Evolutionary conservation across 2,888 invertebrate genomes (phyloP), one percentile per base, ranked within the genome.

Genomic region (Orthosia gothica): DNA sequence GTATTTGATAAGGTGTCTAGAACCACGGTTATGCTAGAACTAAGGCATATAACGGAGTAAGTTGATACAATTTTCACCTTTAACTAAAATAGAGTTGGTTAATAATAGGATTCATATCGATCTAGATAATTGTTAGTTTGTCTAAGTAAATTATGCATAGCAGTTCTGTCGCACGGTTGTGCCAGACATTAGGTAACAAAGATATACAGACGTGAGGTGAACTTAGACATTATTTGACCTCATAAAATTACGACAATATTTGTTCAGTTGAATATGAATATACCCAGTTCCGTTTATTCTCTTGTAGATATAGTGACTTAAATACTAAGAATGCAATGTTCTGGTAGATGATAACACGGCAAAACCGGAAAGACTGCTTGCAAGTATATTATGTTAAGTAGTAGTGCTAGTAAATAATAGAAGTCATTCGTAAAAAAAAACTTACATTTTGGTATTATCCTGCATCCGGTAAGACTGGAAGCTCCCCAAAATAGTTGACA

Each of bases 111-210:
- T 61, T 49, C 12, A 59, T 65, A 77, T 72, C 54, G 72, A 77
- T 69, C 49, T 58, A 58, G 23, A 54, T 66, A 68, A 57, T 20
- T n/a, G 63, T 76, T 76, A 52, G 58, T 67, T 70, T 62, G 32
- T 23, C 50, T 64, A 47, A 63, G 58, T 70, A 65, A 79, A 75
- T 81, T 57, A 79, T 81, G 67, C 59, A 81, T 64, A 26, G 50
- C 5, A 20, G 12, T 18, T n/a, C 15, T 50, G 63, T 67, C 70
- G 55, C 20, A 58, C 40, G 49, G 11, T 40, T 49, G 32, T 50
- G 52, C 15, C 23, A 55, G 55, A 64, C 26, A 55, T 40, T 55
- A 18, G 40, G 23, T 49, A 15, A 54, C 13, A 20, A 23, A 20
- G 9, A 49, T 32, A 13, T 49, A 13, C 4, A 18, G n/a, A 54